These are phyloP conservation scores for Melanotaenia maccullochi DNA, from an alignment of 2,797 vertebrate species.

Conservation along the genomic window DNA sequence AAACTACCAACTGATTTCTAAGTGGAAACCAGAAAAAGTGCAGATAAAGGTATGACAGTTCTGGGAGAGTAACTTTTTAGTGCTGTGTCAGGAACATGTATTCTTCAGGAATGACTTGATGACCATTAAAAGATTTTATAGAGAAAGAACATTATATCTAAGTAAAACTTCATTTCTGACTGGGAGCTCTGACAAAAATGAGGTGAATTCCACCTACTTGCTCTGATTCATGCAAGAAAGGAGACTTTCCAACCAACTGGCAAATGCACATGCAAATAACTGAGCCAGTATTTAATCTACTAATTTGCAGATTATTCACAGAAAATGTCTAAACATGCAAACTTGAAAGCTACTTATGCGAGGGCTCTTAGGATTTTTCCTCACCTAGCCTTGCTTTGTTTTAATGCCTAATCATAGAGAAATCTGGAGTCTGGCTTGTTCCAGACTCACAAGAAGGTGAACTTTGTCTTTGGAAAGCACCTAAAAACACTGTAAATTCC, in stretches of 20 bases:
- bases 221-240: constrained; percentile 15
- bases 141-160: background rate
- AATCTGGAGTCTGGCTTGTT: constrained; percentile 51
- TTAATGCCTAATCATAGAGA: constrained; percentile 72
- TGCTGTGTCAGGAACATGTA: background rate
- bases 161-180: background rate
- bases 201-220: constrained; percentile 7
- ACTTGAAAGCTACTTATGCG: constrained; percentile 70
- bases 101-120: background rate
- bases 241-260: constrained; percentile 50
- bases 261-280: constrained; percentile 45
- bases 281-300: constrained; percentile 59
- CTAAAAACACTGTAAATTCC: constrained; percentile 59
- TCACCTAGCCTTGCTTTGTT: constrained; percentile 46
- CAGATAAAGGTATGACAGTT: constrained; percentile 22
- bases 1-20: constrained; percentile 24
- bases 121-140: background rate
- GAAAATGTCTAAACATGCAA: constrained; percentile 49
- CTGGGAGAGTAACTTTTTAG: background rate
- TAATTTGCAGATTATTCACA: constrained; percentile 67
- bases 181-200: background rate
- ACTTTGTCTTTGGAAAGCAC: constrained; percentile 68
- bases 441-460: constrained; percentile 60
- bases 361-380: constrained; percentile 61
- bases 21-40: constrained; percentile 18